phyloP scores from a whole-genome alignment of 2,797 vertebrate species.

The Peromyscus melanophrys region DNA sequence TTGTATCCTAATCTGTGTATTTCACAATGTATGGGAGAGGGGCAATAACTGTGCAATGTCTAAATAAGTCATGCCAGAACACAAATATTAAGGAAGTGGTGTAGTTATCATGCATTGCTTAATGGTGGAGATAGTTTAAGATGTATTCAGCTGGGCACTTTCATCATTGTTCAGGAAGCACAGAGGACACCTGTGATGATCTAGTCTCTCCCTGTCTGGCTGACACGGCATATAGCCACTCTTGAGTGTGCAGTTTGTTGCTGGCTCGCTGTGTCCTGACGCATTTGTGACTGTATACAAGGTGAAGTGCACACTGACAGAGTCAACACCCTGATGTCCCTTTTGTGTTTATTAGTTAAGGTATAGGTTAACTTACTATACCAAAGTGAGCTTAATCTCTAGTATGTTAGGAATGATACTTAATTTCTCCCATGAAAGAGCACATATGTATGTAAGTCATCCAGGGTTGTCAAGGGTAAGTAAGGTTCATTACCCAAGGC shows the following conservation, averaged over 20 bases:
- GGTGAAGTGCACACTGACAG: background rate
- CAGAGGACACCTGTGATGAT: background rate
- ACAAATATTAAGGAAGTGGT: background rate
- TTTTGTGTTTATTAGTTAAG: background rate
- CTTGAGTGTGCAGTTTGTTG: background rate
- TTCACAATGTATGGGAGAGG: background rate
- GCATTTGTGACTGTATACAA: background rate
- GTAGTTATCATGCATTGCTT: background rate
- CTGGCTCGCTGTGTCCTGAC: background rate
- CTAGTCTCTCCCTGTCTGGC: no score
- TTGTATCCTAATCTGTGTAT: conserved; percentile 43
- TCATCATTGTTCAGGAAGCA: background rate
- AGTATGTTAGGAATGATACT: background rate
- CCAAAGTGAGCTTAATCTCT: background rate
- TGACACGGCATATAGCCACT: background rate
- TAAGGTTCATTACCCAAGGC: background rate
- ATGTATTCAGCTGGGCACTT: background rate
- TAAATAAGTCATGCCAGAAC: conserved; percentile 33
- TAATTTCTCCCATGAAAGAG: background rate
- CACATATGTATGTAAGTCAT: background rate
- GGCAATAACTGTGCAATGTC: background rate
- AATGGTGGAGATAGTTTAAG: background rate
- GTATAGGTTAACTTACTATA: background rate
- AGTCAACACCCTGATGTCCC: background rate
- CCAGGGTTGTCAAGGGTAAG: background rate